Conservation (phyloP, 2,797 vertebrate species). For the Sternarchorhynchus goeldii region DNA sequence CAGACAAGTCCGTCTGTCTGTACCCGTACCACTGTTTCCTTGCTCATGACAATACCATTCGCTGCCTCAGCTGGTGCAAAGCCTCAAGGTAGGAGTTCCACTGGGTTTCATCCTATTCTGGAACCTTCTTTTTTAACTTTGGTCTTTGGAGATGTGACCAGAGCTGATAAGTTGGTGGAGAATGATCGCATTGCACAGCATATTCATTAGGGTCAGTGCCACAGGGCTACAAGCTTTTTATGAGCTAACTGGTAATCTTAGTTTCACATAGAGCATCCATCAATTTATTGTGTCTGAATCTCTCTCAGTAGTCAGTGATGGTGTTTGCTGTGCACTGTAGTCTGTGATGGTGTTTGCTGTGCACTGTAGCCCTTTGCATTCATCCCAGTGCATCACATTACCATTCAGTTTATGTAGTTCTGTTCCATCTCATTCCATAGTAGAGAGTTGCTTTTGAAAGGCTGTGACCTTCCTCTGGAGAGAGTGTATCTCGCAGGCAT, state of each 20-base stretch:
- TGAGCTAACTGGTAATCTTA: no score
- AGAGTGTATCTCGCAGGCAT: neutral
- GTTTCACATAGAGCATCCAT: no score
- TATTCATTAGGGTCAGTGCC: no score
- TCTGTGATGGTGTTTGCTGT: neutral
- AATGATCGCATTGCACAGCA: no score
- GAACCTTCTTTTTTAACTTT: no score
- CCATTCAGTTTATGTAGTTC: neutral
- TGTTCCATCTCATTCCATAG: slow-evolving; percentile 19
- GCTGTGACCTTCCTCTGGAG: slow-evolving; percentile 18
- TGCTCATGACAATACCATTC: slow-evolving; percentile 85
- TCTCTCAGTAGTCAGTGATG: no score
- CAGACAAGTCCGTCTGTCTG: slow-evolving; percentile 74
- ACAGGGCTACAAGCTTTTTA: no score
- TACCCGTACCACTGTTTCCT: slow-evolving; percentile 85
- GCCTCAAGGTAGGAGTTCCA: slow-evolving; percentile 80
- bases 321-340: neutral
- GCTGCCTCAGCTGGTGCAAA: slow-evolving; percentile 88
- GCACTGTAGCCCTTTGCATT: neutral
- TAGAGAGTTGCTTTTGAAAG: slow-evolving; percentile 13
- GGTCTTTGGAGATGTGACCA: no score
- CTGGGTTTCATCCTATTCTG: neutral
- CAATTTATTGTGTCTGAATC: no score
- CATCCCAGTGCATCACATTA: slow-evolving; percentile 3
- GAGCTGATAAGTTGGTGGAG: no score